Base-by-base conservation (phyloP, 2,888 invertebrate species). In the Callyntrura guangdongensis region DNA sequence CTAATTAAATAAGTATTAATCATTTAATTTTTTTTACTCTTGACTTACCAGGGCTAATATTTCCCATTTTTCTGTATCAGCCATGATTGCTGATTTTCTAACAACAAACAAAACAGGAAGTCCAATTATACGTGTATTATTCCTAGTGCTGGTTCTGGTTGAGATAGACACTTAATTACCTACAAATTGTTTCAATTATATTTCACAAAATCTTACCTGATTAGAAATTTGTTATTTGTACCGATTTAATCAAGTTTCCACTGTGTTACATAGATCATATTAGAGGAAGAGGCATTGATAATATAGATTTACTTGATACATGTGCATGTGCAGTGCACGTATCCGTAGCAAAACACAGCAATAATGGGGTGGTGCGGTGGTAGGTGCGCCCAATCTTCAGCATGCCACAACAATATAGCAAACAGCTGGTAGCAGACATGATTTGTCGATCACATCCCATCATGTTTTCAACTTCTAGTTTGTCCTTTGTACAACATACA, bases 1-100 rank as follows among this genome's bases (percentile, higher is more conserved):
- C n/a, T n/a, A 67, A 36, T 83, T 22, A 64, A 36, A 45, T 22
- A 25, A 72, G n/a, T 67, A 72, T 2, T n/a, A 81, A n/a, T n/a
- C n/a, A 14, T n/a, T 47, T 61, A 22, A 22, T 61, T 36, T 59
- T 59, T 69, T 36, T 25, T 12, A 17, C 12, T 4, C 8, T 20
- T 27, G 67, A 67, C 92, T 91, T 92, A 94, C 94, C 93, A 94
- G 81, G 0, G 94, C 94, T 17, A 94, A 87, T 11, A 94, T 91
- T 81, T 94, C 94, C 93, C 94, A 94, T 88, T 93, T 94, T 87
- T 94, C 94, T 9, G 94, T 91, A 81, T 94, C 94, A 5, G 93
- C 93, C 94, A 94, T 94, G 49, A 25, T 87, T 36, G 36, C 36
- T 2, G 36, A 36, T 36, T 36, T 36, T 36, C 36, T 36, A 36